Percentiles rank a stretch among this genome's conserved stretches.
Evolutionary conservation across 1,140 invertebrate species (phyloP).

Genomic region (Halyomorpha halys): DNA sequence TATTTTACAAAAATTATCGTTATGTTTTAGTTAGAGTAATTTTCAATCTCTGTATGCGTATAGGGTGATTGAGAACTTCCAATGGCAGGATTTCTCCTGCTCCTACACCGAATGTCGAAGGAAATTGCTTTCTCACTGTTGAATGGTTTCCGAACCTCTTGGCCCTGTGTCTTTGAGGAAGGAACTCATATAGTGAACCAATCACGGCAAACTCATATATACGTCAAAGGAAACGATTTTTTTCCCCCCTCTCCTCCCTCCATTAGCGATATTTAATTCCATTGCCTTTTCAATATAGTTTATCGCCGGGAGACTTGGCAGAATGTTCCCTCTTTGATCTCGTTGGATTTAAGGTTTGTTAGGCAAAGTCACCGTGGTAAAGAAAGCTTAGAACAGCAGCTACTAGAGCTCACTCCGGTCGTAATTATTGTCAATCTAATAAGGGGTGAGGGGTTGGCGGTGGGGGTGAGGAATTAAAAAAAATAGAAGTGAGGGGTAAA

Average conservation of each 20-base stretch:
- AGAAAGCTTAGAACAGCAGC: background rate
- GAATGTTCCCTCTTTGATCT: background rate
- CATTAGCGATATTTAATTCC: conserved; percentile 10
- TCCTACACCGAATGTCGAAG: background rate
- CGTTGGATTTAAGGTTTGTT: conserved; percentile 7
- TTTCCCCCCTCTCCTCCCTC: background rate
- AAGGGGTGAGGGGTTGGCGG: background rate
- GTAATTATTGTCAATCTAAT: conserved; percentile 7
- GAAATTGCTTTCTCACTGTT: conserved; percentile 2
- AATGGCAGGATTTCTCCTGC: too few relatives aligned
- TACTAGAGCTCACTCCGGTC: background rate
- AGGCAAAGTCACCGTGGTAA: background rate
- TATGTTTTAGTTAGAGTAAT: too few relatives aligned
- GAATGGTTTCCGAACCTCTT: too few relatives aligned
- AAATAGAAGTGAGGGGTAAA: conserved; percentile 3
- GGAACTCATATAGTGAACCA: conserved; percentile 1
- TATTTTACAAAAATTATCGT: too few relatives aligned
- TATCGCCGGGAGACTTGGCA: background rate
- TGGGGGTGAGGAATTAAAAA: conserved; percentile 6
- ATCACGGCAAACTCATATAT: background rate
- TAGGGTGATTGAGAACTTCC: too few relatives aligned
- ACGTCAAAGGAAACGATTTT: background rate
- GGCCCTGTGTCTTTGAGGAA: background rate
- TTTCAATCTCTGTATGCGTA: too few relatives aligned
- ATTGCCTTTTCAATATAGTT: conserved; percentile 11